Evolutionary conservation across 2,888 invertebrate species (phyloP).

Genomic region (Coelinius sp.): DNA sequence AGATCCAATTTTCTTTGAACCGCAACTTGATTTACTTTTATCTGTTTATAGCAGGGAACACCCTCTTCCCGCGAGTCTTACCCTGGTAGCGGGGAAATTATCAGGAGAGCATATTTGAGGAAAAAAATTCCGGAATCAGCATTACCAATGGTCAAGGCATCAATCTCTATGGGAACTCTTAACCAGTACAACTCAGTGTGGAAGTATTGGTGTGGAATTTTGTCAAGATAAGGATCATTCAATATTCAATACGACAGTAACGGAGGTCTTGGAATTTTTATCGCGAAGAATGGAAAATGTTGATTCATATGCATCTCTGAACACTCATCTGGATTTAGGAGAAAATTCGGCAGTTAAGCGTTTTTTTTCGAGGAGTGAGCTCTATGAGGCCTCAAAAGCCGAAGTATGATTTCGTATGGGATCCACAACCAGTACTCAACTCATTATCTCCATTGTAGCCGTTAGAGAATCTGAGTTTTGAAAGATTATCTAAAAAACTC

Average conservation of each 20-base stretch:
- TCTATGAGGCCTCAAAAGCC: conserved; percentile 48
- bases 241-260: too few relatives aligned
- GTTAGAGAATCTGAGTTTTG: conserved; percentile 36
- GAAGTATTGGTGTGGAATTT: background rate
- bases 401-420: conserved; percentile 52
- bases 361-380: conserved; percentile 50
- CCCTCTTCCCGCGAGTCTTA: background rate
- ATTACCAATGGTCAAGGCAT: background rate
- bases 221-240: too few relatives aligned
- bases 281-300: too few relatives aligned
- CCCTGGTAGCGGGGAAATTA: background rate
- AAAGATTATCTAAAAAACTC: conserved; percentile 41
- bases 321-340: too few relatives aligned
- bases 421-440: conserved; percentile 50
- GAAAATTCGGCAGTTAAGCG: too few relatives aligned
- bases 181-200: background rate
- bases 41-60: background rate
- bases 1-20: background rate
- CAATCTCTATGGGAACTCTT: background rate
- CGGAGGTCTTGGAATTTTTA: too few relatives aligned
- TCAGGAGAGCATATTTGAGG: background rate
- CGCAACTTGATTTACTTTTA: background rate
- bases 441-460: conserved; percentile 36
- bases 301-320: too few relatives aligned
- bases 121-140: background rate